A percentile compares a stretch with the other conserved stretches of the same genome.
Evolutionary conservation across 1,140 invertebrate species (phyloP).

Genomic region (Dufourea novaeangliae): DNA sequence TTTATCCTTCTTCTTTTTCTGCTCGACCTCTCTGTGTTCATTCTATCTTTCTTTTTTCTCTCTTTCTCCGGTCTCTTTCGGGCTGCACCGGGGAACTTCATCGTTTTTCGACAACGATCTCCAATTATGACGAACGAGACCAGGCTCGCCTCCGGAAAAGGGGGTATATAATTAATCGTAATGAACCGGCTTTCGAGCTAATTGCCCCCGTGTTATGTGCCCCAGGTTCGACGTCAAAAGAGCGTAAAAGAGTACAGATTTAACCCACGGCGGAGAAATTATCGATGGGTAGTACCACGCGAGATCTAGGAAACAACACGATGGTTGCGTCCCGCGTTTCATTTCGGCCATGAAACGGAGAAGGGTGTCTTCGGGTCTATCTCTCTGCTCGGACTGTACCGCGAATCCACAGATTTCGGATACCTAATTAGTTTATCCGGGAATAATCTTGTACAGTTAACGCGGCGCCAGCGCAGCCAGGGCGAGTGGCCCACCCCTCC

Average conservation of each 20-base stretch:
- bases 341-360: no score
- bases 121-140: constrained; percentile 48
- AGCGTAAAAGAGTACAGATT: constrained; percentile 11
- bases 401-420: constrained; percentile 55
- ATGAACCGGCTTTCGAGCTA: constrained; percentile 40
- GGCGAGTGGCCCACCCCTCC: constrained; percentile 31
- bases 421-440: constrained; percentile 69
- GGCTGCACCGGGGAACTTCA: neutral
- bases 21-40: neutral
- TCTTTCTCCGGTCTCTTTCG: neutral
- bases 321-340: neutral
- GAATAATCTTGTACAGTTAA: constrained; percentile 68
- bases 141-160: constrained; percentile 3
- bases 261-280: neutral
- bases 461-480: constrained; percentile 34
- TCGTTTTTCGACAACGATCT: constrained; percentile 44
- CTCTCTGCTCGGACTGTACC: constrained; percentile 27
- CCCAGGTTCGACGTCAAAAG: constrained; percentile 13
- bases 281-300: neutral
- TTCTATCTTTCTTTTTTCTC: neutral
- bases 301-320: neutral
- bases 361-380: neutral
- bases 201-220: constrained; percentile 35
- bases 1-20: constrained; percentile 11
- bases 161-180: constrained; percentile 50